phyloP scores from a whole-genome alignment of 2,797 vertebrate species.

The Cheirogaleus major region DNA sequence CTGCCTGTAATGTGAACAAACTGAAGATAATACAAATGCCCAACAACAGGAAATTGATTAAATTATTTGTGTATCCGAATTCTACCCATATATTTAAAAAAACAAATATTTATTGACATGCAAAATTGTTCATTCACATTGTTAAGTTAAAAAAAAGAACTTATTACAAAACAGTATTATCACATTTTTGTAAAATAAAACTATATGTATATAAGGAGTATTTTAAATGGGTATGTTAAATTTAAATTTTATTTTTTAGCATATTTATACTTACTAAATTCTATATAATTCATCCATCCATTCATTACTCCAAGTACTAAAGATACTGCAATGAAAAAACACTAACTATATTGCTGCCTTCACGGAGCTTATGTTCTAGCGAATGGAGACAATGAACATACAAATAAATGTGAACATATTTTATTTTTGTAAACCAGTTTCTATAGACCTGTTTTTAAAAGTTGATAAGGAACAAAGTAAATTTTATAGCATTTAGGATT shows the following conservation, averaged over 20 bases:
- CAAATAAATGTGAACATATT: background rate
- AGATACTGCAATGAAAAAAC: background rate
- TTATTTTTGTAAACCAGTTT: background rate
- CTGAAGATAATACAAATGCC: background rate
- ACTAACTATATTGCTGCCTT: background rate
- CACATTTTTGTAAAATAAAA: background rate
- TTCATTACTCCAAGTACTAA: background rate
- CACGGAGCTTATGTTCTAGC: background rate
- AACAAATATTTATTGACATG: background rate
- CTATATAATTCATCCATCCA: background rate
- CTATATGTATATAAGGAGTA: background rate
- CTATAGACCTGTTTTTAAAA: background rate
- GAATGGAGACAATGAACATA: background rate
- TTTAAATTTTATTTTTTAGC: background rate
- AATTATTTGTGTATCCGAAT: background rate
- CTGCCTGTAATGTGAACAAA: background rate
- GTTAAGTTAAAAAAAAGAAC: background rate
- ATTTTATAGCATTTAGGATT: background rate
- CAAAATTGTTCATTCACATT: background rate
- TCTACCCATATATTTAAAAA: background rate
- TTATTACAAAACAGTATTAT: background rate
- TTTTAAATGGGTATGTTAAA: background rate
- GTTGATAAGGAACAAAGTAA: background rate
- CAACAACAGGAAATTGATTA: background rate
- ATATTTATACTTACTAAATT: background rate